Base-by-base conservation (phyloP, 1,140 invertebrate genomes). In the Drosophila mayri region DNA sequence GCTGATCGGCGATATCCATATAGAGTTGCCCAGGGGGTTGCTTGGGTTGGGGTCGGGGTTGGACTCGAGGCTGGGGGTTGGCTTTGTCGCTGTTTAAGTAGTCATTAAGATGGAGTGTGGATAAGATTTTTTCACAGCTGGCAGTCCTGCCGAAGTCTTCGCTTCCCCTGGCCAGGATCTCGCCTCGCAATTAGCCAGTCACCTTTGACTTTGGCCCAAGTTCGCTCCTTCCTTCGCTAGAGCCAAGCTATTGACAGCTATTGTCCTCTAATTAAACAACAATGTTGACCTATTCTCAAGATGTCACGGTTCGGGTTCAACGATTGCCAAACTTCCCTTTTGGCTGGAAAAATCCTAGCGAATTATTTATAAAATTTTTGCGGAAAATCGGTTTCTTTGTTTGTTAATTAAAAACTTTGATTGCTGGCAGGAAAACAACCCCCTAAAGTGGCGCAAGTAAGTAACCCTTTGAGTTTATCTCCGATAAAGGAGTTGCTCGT, bases 221-320 rank as follows among this genome's bases (percentile, higher is more conserved):
- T 46, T 41, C 55, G 20, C 7, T n/a, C 35, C 35, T 55, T 55
- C 37, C 37, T 22, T 30, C 38, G 14, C 18, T 4, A 40, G 20
- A 41, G 55, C 38, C 44, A 61, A 62, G 54, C 77, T 78, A 88
- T 88, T 88, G 84, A 88, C 84, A 88, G 85, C 84, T 88, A 90
- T 88, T 90, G 84, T 88, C 73, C 44, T 58, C 77, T 88, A 88
- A 88, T 88, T 88, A 88, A 88, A 90, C 81, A 88, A 88, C 85
- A 88, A 88, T 88, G 80, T 75, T 88, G 84, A 88, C 84, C 85
- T 90, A 74, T 77, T 88, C 76, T 74, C 72, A 84, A 90, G 80
- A 77, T 61, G 65, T 71, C 73, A 60, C 55, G 68, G 85, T 78
- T 83, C 87, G 46, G 74, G 84, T 88, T 88, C 85, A 84, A 7